Evolutionary conservation across 2,888 invertebrate species (phyloP).

Genomic region (Pammene aurita): DNA sequence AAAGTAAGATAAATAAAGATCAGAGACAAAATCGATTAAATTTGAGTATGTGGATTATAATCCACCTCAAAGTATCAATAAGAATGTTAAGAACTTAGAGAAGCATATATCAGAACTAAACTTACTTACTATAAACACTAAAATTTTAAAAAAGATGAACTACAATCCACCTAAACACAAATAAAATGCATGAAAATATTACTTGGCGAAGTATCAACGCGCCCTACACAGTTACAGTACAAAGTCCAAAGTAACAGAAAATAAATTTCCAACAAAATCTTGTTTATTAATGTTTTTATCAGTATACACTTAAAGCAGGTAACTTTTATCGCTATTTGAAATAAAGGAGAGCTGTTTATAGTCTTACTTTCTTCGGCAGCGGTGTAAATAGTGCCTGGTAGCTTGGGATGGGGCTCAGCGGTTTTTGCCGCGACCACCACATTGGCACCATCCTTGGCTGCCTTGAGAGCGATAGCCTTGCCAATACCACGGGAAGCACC

Average conservation of each 20-base stretch:
- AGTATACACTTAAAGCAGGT: background rate
- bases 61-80: background rate
- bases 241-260: conserved; percentile 61
- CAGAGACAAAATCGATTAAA: too few species aligned
- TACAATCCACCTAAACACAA: conserved; percentile 15
- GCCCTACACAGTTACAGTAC: conserved; percentile 48
- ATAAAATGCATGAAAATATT: conserved; percentile 31
- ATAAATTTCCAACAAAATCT: conserved; percentile 27
- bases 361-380: conserved; percentile 93
- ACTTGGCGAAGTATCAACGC: conserved; percentile 43
- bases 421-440: conserved; percentile 96
- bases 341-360: background rate
- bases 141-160: background rate
- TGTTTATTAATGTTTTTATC: background rate
- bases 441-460: conserved; percentile 96
- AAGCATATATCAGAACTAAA: background rate
- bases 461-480: conserved; percentile 96
- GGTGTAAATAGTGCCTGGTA: conserved; percentile 95
- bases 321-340: conserved; percentile 3
- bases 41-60: too few species aligned
- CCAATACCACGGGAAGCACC: conserved; percentile 99
- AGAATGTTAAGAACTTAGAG: too few species aligned
- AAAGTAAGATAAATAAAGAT: too few species aligned
- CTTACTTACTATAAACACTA: background rate
- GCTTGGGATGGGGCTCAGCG: conserved; percentile 93